Percentiles rank a stretch among this genome's conserved stretches.
Evolutionary conservation across 1,140 invertebrate species (phyloP).

Genomic region (Zaprionus taronus): DNA sequence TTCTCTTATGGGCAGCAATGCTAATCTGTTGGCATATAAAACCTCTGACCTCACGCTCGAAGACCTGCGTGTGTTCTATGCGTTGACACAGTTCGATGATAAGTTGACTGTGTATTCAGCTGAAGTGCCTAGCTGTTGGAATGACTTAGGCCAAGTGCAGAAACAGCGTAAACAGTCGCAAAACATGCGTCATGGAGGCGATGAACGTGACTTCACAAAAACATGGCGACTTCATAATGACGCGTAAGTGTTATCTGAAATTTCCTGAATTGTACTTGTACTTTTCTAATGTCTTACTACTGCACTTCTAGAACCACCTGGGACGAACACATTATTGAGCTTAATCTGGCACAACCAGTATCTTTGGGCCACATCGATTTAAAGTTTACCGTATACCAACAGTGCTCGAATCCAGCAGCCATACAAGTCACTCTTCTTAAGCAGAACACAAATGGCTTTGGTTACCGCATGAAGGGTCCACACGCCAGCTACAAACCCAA

Average conservation of each 20-base stretch:
- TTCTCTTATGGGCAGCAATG: constrained; percentile 51
- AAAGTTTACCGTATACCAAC: constrained; percentile 91
- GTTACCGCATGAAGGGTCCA: constrained; percentile 85
- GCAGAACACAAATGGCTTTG: constrained; percentile 91
- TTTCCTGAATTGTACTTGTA: background rate
- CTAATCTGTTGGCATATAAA: constrained; percentile 86
- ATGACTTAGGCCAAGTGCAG: constrained; percentile 95
- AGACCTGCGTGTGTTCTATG: constrained; percentile 87
- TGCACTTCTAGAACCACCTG: constrained; percentile 88
- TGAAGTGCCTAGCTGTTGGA: constrained; percentile 96
- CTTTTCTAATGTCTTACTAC: background rate
- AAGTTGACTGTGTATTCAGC: constrained; percentile 89
- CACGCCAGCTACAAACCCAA: constrained; percentile 73
- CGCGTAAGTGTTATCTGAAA: constrained; percentile 85
- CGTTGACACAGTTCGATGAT: constrained; percentile 88
- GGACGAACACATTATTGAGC: constrained; percentile 96
- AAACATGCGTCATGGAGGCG: constrained; percentile 90
- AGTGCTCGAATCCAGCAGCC: constrained; percentile 87
- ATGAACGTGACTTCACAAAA: constrained; percentile 91
- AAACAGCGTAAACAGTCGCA: constrained; percentile 93
- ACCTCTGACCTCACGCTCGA: constrained; percentile 85
- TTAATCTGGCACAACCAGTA: constrained; percentile 91
- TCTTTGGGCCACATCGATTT: constrained; percentile 94
- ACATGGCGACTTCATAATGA: constrained; percentile 95
- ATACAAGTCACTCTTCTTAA: constrained; percentile 94